Evolutionary conservation across 2,888 invertebrate genomes (phyloP), one percentile per base, ranked within the genome.

Genomic region (Listrodromus nycthemerus): DNA sequence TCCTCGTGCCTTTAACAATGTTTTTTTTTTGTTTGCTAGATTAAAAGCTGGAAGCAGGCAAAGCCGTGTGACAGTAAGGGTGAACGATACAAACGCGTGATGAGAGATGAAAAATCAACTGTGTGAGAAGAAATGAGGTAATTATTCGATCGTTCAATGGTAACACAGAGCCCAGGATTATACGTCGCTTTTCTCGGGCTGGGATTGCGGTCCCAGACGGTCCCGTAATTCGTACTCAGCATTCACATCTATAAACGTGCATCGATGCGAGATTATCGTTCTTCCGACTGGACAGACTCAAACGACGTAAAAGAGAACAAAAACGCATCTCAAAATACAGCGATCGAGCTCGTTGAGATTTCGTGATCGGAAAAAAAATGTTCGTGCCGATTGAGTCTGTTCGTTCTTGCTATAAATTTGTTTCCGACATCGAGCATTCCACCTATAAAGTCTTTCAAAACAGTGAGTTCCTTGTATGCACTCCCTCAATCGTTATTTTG

Each of bases 171-270:
- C 27, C n/a, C 16, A 8, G 61, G 16, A 27, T 61, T 30, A 33
- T 61, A 16, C 33, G 27, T 75, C 74, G 80, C 66, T 80, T 73
- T 66, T 67, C 73, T 37, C n/a, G 37, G 75, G 75, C 80, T 75
- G 70, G 55, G 75, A 80, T 30, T 76, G 80, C 74, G 74, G 73
- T 69, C 66, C 80, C 80, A 58, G 80, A 75, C 70, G 50, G 80
- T 80, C 75, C 75, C 37, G 70, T 71, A 33, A 76, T 76, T 55
- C 61, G 61, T 61, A 61, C 61, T 80, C 80, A 67, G 83, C 83
- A 83, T 83, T 83, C 80, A 80, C 76, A 83, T 83, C 80, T 83
- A 83, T 67, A 80, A 83, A 80, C 83, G 80, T 83, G 83, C 83
- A 83, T 63, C 65, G 69, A 83, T 74, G 58, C 73, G 66, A 80